Base-by-base conservation (phyloP, 1,140 invertebrate genomes). In the Drosophila ironensis region DNA sequence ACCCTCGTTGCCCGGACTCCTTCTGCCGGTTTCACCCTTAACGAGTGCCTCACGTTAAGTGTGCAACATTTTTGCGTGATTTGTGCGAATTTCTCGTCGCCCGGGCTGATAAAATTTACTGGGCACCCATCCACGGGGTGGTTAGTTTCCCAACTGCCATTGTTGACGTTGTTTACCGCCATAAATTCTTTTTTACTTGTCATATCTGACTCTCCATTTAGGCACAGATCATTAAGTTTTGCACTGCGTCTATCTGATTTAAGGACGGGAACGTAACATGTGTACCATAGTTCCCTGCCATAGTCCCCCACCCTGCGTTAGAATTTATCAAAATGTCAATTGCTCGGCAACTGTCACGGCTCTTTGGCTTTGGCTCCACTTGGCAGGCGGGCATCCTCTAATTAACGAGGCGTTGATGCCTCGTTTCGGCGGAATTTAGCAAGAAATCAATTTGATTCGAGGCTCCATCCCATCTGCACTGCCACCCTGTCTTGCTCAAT, bases 121-220 rank as follows among this genome's bases (percentile, higher is more conserved):
- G 16, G 8, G 30, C 16, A 14, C 7, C 33, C 47, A 54, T 2
- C 20, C 54, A 38, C 48, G 45, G 52, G 67, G 47, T 61, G 47
- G 47, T 53, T 71, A 72, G 75, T 33, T 76, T 59, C 41, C 48
- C 72, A 61, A 46, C 35, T 19, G 41, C 20, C 30, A 25, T 68
- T 72, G 53, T 64, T 75, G 76, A 60, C 44, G 68, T 66, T 78
- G 63, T 86, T 84, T 82, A 78, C 46, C 61, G 80, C 74, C 80
- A 82, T 82, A 82, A 82, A 82, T 84, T 84, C 60, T 70, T 77
- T 80, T 59, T 50, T 84, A 84, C 78, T 84, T 82, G 80, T 82
- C 78, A 82, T 82, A 82, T 82, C 78, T 66, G 57, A 19, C 28
- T 68, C 67, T 72, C 48, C 33, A 86, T 82, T 82, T 86, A 86